phyloP scores from a whole-genome alignment of 2,888 invertebrate species.

The Heliothis peltigera region DNA sequence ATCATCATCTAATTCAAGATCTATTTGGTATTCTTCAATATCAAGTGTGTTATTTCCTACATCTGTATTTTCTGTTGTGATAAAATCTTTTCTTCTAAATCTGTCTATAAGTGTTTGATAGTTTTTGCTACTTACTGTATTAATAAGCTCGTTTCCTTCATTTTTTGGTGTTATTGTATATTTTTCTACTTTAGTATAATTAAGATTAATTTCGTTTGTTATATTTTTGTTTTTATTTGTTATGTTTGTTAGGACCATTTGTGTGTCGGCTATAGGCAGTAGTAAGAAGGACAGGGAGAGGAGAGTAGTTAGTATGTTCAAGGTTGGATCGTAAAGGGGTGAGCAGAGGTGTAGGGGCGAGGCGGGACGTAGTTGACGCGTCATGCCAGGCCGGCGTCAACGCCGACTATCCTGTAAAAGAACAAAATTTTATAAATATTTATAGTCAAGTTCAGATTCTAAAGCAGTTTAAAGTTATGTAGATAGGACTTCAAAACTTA shows the following conservation, averaged over 20 bases:
- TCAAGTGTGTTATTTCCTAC: constrained; percentile 30
- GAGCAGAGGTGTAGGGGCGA: constrained; percentile 76
- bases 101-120: constrained; percentile 78
- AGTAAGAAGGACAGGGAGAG: constrained; percentile 71
- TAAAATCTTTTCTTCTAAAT: constrained; percentile 76
- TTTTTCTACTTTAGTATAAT: constrained; percentile 44
- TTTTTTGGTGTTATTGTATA: constrained; percentile 46
- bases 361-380: constrained; percentile 75
- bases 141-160: constrained; percentile 59
- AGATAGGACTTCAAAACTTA: no score
- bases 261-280: constrained; percentile 71
- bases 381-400: constrained; percentile 85
- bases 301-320: constrained; percentile 71
- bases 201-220: constrained; percentile 37
- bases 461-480: no score
- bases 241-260: constrained; percentile 69
- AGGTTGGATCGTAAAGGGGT: constrained; percentile 80
- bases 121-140: constrained; percentile 66
- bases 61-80: constrained; percentile 23
- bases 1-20: constrained; percentile 54
- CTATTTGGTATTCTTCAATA: constrained; percentile 48
- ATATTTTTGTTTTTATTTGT: constrained; percentile 46
- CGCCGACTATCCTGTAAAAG: constrained; percentile 77
- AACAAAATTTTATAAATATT: neutral
- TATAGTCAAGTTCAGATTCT: neutral